Evolutionary conservation across 2,888 invertebrate genomes (phyloP), one percentile per base, ranked within the genome.

Genomic region (Diarsia rubi): DNA sequence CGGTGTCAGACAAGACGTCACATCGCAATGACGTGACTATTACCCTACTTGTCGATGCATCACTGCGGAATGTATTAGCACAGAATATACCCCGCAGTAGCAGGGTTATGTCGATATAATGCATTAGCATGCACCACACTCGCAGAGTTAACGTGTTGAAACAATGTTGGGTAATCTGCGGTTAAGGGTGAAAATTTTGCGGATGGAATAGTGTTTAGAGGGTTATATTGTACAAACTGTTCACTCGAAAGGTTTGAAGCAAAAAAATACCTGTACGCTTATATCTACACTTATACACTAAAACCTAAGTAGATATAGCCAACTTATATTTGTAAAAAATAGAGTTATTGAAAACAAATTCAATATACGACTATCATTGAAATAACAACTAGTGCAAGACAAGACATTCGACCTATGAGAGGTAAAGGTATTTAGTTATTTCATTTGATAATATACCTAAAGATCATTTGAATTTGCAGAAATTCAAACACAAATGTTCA

Each of bases 41-140:
- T 79, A 76, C 67, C 83, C 73, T 68, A 80, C 72, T 83, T 82
- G 70, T 59, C 47, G 69, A 75, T 79, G 81, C 71, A 75, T 79
- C 69, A 64, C 68, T 45, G 42, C 57, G 37, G 83, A 47, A 67
- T 69, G 60, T 64, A 62, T 67, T 79, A 80, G 64, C 83, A 37
- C 47, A 24, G 75, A 57, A 27, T 57, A 69, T 63, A 74, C 44
- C 72, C 52, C 37, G 52, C 44, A 62, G 31, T 52, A 44, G 49
- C 52, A 47, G 52, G 68, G 62, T 65, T 31, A 31, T 42, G 9
- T 24, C 31, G 45, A 16, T 47, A 11, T 27, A 16, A 42, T 24
- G 45, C 52, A 31, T 19, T 66, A 47, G 19, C 45, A 54, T 16
- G 44, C 11, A 49, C 12, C 37, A 11, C 42, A 27, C 37, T n/a